Evolutionary conservation across 1,140 invertebrate genomes (phyloP).

Genomic region (Maconellicoccus hirsutus): DNA sequence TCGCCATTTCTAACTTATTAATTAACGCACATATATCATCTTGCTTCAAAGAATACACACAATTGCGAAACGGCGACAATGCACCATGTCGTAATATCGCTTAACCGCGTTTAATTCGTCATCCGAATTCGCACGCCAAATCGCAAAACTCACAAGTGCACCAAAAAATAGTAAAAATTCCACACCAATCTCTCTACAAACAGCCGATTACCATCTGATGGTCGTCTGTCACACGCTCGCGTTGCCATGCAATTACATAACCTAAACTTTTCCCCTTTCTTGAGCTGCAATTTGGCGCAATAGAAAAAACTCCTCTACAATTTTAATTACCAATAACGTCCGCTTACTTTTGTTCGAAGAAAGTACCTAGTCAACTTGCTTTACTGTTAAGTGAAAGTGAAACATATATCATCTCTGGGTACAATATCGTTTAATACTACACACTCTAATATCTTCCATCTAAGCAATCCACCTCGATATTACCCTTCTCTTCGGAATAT

Average conservation of each 20-base stretch:
- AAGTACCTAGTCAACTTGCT: neutral
- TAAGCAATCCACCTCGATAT: too few relatives aligned
- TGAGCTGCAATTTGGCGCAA: too few relatives aligned
- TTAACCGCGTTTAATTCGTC: neutral
- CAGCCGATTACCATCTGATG: too few relatives aligned
- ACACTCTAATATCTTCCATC: too few relatives aligned
- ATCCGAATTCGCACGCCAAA: neutral
- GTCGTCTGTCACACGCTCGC: too few relatives aligned
- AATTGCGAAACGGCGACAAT: neutral
- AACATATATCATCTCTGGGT: neutral
- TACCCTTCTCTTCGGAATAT: too few relatives aligned
- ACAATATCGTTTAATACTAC: too few relatives aligned
- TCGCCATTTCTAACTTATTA: too few relatives aligned
- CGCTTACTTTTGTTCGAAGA: neutral
- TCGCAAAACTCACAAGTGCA: neutral
- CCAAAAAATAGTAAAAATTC: too few relatives aligned
- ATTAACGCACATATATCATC: neutral
- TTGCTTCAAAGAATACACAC: neutral
- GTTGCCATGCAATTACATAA: neutral
- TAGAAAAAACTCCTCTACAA: too few relatives aligned
- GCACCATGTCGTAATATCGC: neutral
- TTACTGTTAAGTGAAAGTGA: conserved; percentile 9
- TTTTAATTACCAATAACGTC: neutral
- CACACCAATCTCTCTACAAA: too few relatives aligned
- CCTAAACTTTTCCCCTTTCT: neutral